These are phyloP conservation scores for Rhynchonycteris naso DNA, from an alignment of 2,797 vertebrate genomes.

Conservation along the genomic window DNA sequence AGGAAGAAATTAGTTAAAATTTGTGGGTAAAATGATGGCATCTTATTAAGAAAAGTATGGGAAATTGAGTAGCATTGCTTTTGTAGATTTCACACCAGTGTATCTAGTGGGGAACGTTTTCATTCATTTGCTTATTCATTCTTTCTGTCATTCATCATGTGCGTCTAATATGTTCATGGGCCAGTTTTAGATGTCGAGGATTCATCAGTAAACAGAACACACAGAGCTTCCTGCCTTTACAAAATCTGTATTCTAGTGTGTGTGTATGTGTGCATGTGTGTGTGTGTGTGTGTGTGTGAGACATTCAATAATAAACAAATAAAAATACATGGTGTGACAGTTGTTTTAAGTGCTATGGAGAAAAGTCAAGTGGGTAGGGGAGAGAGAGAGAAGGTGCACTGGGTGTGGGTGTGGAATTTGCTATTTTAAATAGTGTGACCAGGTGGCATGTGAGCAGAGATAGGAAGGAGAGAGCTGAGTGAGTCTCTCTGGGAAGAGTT, in stretches of 20 bases:
- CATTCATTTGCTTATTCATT: not conserved
- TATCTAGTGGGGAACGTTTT: not conserved
- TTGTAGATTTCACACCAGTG: not conserved
- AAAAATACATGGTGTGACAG: constrained; percentile 4
- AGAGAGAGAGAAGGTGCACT: not conserved
- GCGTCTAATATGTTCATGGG: constrained; percentile 29
- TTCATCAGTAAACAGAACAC: not conserved
- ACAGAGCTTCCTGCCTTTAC: not conserved
- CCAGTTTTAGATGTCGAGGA: not conserved
- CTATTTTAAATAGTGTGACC: constrained; percentile 71
- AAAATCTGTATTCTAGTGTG: constrained; percentile 19
- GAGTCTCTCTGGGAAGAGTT: constrained; percentile 56
- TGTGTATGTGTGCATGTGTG: not conserved
- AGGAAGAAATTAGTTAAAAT: constrained; percentile 60
- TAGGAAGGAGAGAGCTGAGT: constrained; percentile 55
- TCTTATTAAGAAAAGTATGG: constrained; percentile 46
- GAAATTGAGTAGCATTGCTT: not conserved
- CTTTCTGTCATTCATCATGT: constrained; percentile 1
- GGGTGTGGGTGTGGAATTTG: constrained; percentile 44
- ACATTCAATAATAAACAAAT: constrained; percentile 55
- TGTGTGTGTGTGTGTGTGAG: not conserved
- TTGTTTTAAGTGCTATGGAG: constrained; percentile 51
- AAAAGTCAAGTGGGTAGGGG: constrained; percentile 63
- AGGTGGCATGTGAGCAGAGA: constrained; percentile 63
- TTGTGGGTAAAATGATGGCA: not conserved